Evolutionary conservation across 2,888 invertebrate genomes (phyloP).

Genomic region (Tanytarsus gracilentus): DNA sequence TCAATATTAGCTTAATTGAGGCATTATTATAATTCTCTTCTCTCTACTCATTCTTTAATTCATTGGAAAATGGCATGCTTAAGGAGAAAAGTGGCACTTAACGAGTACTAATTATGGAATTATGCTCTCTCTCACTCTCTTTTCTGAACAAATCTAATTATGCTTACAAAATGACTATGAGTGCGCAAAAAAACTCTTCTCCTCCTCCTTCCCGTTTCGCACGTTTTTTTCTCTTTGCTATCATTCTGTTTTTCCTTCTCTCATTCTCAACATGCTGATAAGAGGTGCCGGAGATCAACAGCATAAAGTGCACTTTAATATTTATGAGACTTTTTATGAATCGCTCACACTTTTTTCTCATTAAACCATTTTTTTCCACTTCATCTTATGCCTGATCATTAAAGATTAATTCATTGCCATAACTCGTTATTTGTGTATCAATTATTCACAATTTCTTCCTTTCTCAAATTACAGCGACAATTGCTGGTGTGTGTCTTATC

Average conservation of each 20-base stretch:
- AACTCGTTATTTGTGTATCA: background rate
- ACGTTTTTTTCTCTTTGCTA: background rate
- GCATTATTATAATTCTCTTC: conserved; percentile 20
- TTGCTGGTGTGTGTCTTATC: conserved; percentile 18
- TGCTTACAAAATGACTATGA: conserved; percentile 12
- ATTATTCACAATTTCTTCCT: conserved; percentile 1
- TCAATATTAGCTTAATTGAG: conserved; percentile 28
- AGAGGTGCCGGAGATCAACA: conserved; percentile 18
- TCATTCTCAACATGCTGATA: background rate
- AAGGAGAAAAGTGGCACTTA: conserved; percentile 24
- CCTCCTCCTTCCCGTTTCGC: too few relatives aligned
- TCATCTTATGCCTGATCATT: background rate
- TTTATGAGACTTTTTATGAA: background rate
- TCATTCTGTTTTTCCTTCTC: background rate
- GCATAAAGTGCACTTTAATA: conserved; percentile 8
- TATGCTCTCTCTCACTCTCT: conserved; percentile 17
- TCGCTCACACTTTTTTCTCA: background rate
- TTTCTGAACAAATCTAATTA: conserved; percentile 7
- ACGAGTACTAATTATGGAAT: conserved; percentile 26
- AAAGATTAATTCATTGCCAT: conserved; percentile 3
- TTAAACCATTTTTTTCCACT: background rate
- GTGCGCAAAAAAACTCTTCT: conserved; percentile 1
- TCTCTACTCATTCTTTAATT: conserved; percentile 13
- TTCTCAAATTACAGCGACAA: too few relatives aligned
- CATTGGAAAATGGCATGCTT: conserved; percentile 10